Evolutionary conservation across 1,140 invertebrate genomes (phyloP).

Genomic region (Drosophila kohkoa): DNA sequence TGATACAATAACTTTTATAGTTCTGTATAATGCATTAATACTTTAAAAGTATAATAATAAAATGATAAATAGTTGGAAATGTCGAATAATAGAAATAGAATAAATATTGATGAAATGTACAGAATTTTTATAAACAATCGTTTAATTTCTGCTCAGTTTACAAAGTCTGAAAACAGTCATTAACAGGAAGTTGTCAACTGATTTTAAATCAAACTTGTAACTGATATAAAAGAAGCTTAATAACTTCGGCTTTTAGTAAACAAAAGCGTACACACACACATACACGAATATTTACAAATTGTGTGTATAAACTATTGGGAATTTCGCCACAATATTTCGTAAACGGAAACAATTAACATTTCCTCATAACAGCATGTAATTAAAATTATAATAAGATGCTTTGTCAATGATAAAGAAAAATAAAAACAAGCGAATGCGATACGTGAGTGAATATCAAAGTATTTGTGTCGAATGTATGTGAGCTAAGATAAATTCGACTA

Average conservation of each 20-base stretch:
- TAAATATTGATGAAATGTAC: too few species aligned
- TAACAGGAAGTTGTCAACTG: neutral
- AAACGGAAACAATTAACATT: constrained; percentile 81
- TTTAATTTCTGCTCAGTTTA: neutral
- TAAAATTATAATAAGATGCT: constrained; percentile 83
- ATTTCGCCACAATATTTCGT: constrained; percentile 57
- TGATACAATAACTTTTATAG: too few species aligned
- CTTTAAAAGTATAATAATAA: too few species aligned
- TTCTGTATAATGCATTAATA: too few species aligned
- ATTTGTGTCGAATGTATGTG: constrained; percentile 23
- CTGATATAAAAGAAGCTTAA: neutral
- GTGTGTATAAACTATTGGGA: constrained; percentile 20
- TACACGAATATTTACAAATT: neutral
- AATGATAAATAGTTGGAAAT: too few species aligned
- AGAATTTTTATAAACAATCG: neutral
- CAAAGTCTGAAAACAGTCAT: neutral
- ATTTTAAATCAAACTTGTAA: neutral
- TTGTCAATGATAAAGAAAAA: constrained; percentile 70
- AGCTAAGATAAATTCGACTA: constrained; percentile 60
- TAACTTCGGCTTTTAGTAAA: neutral
- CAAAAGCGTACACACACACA: too few species aligned
- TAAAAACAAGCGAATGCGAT: constrained; percentile 64
- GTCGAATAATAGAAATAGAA: too few species aligned
- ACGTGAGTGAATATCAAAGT: constrained; percentile 46
- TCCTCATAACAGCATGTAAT: constrained; percentile 77